Percentiles rank a stretch among this genome's conserved stretches.
phyloP scores from a whole-genome alignment of 2,797 vertebrate genomes.

The Epinephelus awoara region DNA sequence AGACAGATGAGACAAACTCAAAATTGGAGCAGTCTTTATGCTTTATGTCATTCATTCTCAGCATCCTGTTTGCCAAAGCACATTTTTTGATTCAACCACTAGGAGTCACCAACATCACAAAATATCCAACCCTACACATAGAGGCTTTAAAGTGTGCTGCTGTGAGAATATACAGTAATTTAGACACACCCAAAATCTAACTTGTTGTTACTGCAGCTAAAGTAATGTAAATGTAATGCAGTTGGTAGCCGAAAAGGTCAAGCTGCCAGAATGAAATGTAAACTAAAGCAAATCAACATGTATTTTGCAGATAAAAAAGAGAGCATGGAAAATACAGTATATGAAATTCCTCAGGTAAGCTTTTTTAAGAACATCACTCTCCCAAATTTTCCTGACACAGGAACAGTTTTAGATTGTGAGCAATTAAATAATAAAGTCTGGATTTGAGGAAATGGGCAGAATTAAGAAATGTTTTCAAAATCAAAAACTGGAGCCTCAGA shows the following conservation, averaged over 20 bases:
- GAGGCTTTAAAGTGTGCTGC: not conserved
- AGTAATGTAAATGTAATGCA: not conserved
- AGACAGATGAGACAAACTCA: no score
- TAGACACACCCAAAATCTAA: not conserved
- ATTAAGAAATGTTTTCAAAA: not conserved
- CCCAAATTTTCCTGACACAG: not conserved
- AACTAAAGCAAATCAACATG: no score
- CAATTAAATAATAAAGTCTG: not conserved
- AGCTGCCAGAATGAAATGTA: not conserved
- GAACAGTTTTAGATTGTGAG: not conserved
- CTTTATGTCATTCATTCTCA: no score
- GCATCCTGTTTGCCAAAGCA: no score
- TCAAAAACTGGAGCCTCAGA: not conserved
- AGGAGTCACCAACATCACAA: no score
- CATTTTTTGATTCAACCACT: no score
- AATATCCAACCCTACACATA: no score
- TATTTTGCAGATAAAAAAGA: no score
- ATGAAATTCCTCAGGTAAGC: not conserved
- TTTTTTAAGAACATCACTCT: not conserved
- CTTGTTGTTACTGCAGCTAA: not conserved
- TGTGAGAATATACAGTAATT: not conserved
- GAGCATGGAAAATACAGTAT: not conserved
- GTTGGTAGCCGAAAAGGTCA: not conserved
- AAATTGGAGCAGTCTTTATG: no score
- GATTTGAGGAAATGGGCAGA: not conserved